Evolutionary conservation across 2,888 invertebrate genomes (phyloP), one percentile per base, ranked within the genome.

Genomic region (Eustalomyia histrio): DNA sequence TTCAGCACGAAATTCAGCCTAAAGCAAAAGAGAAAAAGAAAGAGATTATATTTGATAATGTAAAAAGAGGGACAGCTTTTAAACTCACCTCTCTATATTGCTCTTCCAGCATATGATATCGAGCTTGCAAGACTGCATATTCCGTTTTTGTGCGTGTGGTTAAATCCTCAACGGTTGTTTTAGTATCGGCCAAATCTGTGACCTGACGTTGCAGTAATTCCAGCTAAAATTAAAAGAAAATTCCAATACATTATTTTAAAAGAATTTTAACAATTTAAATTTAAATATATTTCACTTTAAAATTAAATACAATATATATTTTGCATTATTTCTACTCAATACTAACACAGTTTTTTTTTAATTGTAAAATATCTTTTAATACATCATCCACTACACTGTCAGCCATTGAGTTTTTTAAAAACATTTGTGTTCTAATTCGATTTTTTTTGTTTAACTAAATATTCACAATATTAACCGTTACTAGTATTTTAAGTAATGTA

Each of bases 151-250:
- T 96, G 86, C 96, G 93, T 72, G 95, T 94, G 90, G 97, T 97
- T 84, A 97, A 93, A 90, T 97, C 97, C 90, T 97, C 97, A 9
- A 95, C 95, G 74, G 95, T 94, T 86, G 94, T 94, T 87, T 97
- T 97, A 65, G 95, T 96, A 90, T 98, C 97, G 63, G 95, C 96
- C 86, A 98, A 92, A 78, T 95, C 95, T 83, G 95, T 95, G 91
- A 98, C 95, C 92, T 98, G 97, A 89, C 97, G 96, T 91, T 98
- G 97, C 83, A 98, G 93, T 87, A 96, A 93, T 92, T 97, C 96
- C 88, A 98, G 95, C 97, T 98, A 92, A 21, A 91, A 91, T 84
- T 75, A 71, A 35, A 64, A 16, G 10, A n/a, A 57, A 52, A 33
- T 21, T 21, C 2, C 4, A 29, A 6, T 6, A 29, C 7, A 29